Evolutionary conservation across 2,797 vertebrate genomes (phyloP), one percentile per base, ranked within the genome.

Genomic region (Euphonia xanthogaster): DNA sequence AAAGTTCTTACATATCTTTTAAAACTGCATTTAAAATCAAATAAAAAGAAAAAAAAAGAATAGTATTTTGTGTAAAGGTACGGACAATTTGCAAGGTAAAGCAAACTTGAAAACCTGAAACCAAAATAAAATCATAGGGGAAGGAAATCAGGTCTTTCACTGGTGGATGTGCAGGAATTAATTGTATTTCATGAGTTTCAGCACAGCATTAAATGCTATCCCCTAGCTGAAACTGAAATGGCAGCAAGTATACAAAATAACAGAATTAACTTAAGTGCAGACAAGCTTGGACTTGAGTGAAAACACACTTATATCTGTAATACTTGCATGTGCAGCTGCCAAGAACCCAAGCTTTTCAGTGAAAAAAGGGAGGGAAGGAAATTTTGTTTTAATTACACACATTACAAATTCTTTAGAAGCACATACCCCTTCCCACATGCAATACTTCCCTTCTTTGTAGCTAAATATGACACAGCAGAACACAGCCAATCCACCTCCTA

Each of bases 401-500:
- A 65, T 58, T 30, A 53, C 62, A 70, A 89, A 76, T 53, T 95
- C 93, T 67, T 82, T 19, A 91, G 71, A 31, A 85, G 71, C 65
- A 67, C 48, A 25, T 31, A 65, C 10, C 35, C 74, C 77, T 73
- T 33, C 60, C 85, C 87, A 91, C n/a, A 40, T 15, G 50, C 45
- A 86, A 8, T 27, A 45, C 42, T 93, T 88, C 31, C 75, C 53
- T 70, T 62, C 70, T 57, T 71, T 44, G 65, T 39, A 88, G 75
- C 65, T 78, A 94, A 90, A 91, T 44, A 88, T 58, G 87, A 95
- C 91, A 94, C 50, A 91, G 88, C 68, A 92, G n/a, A 96, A 94
- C 45, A 71, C 30, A 95, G 47, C 22, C 72, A 80, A 94, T 20
- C 42, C 42, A 74, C 54, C 91, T 93, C 89, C 93, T 80, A 82